Conservation (phyloP, 2,888 invertebrate species). For the Andrena praecox region DNA sequence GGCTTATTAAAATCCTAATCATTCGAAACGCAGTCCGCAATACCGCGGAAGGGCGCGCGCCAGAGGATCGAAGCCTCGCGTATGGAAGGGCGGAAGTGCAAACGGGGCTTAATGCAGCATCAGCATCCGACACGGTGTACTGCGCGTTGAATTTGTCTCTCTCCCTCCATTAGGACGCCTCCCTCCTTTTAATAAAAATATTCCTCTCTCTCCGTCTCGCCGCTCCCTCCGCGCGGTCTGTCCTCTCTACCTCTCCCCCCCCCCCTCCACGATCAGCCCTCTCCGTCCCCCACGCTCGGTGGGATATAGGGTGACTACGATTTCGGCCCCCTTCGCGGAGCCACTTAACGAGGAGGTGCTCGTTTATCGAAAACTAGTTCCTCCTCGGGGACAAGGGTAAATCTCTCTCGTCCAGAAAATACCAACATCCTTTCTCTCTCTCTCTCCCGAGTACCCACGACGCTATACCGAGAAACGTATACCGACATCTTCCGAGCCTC, state of each 20-base stretch:
- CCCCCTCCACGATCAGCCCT: constrained; percentile 12
- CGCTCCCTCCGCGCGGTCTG: constrained; percentile 22
- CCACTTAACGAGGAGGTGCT: constrained; percentile 71
- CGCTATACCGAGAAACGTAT: not conserved
- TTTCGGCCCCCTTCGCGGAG: constrained; percentile 66
- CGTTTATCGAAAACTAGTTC: constrained; percentile 73
- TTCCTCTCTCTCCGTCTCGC: constrained; percentile 59
- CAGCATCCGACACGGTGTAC: constrained; percentile 65
- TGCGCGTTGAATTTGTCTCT: constrained; percentile 48
- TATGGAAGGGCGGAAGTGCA: constrained; percentile 67
- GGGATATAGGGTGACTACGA: constrained; percentile 69
- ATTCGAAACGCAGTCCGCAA: constrained; percentile 19
- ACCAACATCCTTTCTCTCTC: constrained; percentile 23
- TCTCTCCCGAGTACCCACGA: not conserved
- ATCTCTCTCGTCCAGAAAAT: constrained; percentile 58
- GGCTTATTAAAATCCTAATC: constrained; percentile 29
- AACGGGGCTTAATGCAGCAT: constrained; percentile 69
- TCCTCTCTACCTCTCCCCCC: constrained; percentile 41
- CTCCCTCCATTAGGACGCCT: constrained; percentile 44
- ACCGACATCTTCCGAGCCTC: no score
- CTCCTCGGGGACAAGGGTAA: constrained; percentile 59
- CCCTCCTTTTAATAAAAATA: constrained; percentile 73
- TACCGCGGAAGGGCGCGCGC: constrained; percentile 6
- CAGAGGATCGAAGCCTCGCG: constrained; percentile 53
- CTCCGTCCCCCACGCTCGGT: constrained; percentile 23